These are phyloP conservation scores for Holcopasites calliopsidis DNA, from an alignment of 1,140 invertebrate genomes.

Conservation along the genomic window DNA sequence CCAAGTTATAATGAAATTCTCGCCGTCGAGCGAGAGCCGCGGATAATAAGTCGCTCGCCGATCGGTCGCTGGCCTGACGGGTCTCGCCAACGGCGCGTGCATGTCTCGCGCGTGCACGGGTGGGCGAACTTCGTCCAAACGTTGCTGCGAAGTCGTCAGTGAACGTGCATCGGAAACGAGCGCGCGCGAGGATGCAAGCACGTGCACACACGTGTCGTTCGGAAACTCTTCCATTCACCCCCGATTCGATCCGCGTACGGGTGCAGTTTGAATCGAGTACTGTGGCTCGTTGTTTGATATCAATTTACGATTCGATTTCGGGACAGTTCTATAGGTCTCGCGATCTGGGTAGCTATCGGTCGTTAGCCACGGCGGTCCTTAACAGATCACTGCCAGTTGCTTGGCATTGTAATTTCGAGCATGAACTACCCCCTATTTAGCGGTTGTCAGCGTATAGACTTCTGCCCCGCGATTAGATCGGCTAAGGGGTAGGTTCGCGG, in stretches of 20 bases:
- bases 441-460: conserved; percentile 23
- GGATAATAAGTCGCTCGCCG: background rate
- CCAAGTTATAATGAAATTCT: conserved; percentile 42
- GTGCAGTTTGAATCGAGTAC: background rate
- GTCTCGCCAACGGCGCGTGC: conserved; percentile 14
- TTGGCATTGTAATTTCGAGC: conserved; percentile 38
- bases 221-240: background rate
- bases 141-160: background rate
- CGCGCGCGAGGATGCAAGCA: too few relatives aligned
- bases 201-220: background rate
- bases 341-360: background rate
- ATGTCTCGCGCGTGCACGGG: background rate
- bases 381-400: conserved; percentile 15
- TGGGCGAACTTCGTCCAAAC: background rate
- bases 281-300: conserved; percentile 31
- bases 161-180: conserved; percentile 8
- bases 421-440: conserved; percentile 32
- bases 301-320: conserved; percentile 47
- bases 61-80: background rate
- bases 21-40: background rate
- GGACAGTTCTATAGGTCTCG: conserved; percentile 6
- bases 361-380: conserved; percentile 32
- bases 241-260: background rate
- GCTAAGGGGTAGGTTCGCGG: too few relatives aligned
- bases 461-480: too few relatives aligned